Base-by-base conservation (phyloP, 2,888 invertebrate species). In the Flabesymbios commensalis region DNA sequence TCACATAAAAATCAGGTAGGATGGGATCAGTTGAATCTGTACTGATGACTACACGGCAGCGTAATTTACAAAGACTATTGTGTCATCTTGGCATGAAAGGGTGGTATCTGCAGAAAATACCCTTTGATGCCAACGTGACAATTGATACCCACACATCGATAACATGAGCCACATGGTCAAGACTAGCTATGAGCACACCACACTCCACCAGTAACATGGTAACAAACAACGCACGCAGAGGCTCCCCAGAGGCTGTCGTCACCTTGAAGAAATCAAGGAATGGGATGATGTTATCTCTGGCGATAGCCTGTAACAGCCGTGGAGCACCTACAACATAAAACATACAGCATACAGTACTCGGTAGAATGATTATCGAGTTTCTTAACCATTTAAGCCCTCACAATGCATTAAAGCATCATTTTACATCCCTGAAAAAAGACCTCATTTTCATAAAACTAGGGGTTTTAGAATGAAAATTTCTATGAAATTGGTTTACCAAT, bases 201-300 rank as follows among this genome's bases (percentile, higher is more conserved):
- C 80, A 59, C 70, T 83, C 83, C 41, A 83, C 83, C 57, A 85
- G 83, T 68, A 72, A 54, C 5, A 67, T 48, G 0, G 97, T 97
- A 48, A 97, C 84, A 2, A 95, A 82, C 48, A 97, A 87, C 45
- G 98, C 98, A 70, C 94, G 86, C 0, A 94, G 92, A 14, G 98
- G 98, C 86, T 98, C 98, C 36, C 97, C 97, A 54, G 92, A 87
- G 61, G 89, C 90, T 0, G 95, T 95, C 22, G 93, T 93, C 56
- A 90, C 90, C 31, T 93, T 90, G 80, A 98, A 95, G 1, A 93
- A 91, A 28, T 58, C 31, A 68, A 98, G 86, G 83, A 97, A 94
- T 0, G 97, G 97, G 75, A 98, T 94, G 66, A 97, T 94, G 72
- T 93, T 92, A 83, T 98, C 97, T 80, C 92, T 93, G 31, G 97